phyloP scores from a whole-genome alignment of 2,797 vertebrate genomes.

The Brotogeris chrysoptera region DNA sequence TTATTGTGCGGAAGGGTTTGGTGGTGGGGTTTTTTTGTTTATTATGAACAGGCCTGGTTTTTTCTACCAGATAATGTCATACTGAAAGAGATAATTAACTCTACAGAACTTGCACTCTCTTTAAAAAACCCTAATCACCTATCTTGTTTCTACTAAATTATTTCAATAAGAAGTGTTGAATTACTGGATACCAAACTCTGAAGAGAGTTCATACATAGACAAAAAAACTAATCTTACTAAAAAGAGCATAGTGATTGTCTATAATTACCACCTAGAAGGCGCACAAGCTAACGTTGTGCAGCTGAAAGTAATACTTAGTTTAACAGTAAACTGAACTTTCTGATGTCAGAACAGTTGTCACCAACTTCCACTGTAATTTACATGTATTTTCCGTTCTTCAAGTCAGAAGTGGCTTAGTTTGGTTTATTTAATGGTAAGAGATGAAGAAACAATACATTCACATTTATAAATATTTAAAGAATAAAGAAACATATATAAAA shows the following conservation, averaged over 20 bases:
- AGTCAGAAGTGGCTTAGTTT: not conserved
- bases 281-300: constrained; percentile 15
- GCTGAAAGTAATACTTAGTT: constrained; percentile 45
- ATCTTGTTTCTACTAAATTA: constrained; percentile 36
- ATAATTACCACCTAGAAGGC: constrained; percentile 35
- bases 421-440: not conserved
- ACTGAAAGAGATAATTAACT: constrained; percentile 8
- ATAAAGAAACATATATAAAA: not conserved
- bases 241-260: constrained; percentile 12
- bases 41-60: not conserved
- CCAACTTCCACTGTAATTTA: constrained; percentile 5
- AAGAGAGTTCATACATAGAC: constrained; percentile 47
- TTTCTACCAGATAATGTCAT: not conserved
- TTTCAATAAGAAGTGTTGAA: constrained; percentile 60
- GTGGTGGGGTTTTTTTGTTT: rapidly evolving
- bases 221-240: constrained; percentile 56
- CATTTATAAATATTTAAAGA: not conserved
- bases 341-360: not conserved
- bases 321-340: not conserved
- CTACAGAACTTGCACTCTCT: not conserved
- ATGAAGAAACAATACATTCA: not conserved
- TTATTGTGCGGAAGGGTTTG: not conserved
- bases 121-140: not conserved
- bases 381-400: not conserved
- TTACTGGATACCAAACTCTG: constrained; percentile 41